phyloP scores from a whole-genome alignment of 2,113 vertebrate species.

The Psittacus erithacus region DNA sequence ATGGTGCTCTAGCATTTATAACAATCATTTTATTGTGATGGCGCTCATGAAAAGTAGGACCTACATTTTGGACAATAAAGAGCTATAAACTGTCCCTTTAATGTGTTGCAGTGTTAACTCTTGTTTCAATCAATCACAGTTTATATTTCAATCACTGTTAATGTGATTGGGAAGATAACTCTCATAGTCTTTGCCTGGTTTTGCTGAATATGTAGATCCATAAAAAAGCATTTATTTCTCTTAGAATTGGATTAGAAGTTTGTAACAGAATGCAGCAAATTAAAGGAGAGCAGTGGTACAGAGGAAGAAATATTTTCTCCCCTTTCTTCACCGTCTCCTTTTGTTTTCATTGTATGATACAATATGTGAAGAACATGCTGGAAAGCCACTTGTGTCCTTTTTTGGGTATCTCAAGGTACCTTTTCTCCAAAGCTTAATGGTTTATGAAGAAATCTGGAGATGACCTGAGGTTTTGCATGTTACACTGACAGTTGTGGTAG shows the following conservation, averaged over 20 bases:
- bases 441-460: background rate
- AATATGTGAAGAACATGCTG: background rate
- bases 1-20: background rate
- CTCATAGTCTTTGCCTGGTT: background rate
- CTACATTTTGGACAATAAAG: background rate
- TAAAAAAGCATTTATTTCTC: background rate
- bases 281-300: background rate
- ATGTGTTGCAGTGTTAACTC: background rate
- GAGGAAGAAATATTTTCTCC: background rate
- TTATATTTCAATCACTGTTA: background rate
- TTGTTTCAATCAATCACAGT: background rate
- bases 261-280: background rate
- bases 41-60: background rate
- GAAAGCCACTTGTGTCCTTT: background rate
- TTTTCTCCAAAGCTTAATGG: background rate
- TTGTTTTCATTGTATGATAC: background rate
- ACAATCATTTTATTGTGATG: background rate
- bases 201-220: background rate
- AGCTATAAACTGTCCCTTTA: background rate
- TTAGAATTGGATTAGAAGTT: background rate
- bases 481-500: background rate
- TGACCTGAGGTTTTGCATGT: background rate
- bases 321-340: background rate
- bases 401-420: background rate
- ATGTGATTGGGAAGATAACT: background rate